Conservation (phyloP, 2,888 invertebrate species). For the Zele albiditarsus region DNA sequence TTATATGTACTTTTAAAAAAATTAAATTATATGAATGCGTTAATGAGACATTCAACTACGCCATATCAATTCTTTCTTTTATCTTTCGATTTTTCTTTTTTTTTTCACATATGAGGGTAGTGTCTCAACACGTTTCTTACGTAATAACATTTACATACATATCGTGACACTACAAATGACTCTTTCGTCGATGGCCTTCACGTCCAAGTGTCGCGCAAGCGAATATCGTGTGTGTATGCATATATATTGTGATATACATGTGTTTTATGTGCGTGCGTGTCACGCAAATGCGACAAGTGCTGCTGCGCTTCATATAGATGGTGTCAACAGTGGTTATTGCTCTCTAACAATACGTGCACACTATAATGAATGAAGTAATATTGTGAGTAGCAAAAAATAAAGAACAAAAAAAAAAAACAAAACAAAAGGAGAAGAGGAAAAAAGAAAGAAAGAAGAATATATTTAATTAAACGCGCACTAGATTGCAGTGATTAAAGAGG, state of each 20-base stretch:
- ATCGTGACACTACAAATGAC: slow-evolving; percentile 19
- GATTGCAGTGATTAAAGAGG: not conserved
- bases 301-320: slow-evolving; percentile 6
- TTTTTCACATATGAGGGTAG: not conserved
- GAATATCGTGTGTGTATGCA: not conserved
- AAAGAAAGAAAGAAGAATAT: not conserved
- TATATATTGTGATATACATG: slow-evolving; percentile 8
- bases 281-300: slow-evolving; percentile 26
- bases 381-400: not conserved
- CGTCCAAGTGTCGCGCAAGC: slow-evolving; percentile 16
- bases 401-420: not conserved
- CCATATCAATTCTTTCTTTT: not conserved
- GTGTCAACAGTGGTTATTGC: slow-evolving; percentile 38
- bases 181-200: slow-evolving; percentile 43
- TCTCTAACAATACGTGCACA: slow-evolving; percentile 16
- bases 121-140: slow-evolving; percentile 24
- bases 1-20: not conserved
- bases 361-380: slow-evolving; percentile 14
- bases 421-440: not conserved
- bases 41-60: not conserved
- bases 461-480: not conserved
- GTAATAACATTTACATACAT: slow-evolving; percentile 20
- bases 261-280: slow-evolving; percentile 22
- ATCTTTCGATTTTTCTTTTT: not conserved
- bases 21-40: not conserved